Evolutionary conservation across 1,140 invertebrate species (phyloP), one percentile per base, ranked within the genome.

Genomic region (Spodoptera litura): DNA sequence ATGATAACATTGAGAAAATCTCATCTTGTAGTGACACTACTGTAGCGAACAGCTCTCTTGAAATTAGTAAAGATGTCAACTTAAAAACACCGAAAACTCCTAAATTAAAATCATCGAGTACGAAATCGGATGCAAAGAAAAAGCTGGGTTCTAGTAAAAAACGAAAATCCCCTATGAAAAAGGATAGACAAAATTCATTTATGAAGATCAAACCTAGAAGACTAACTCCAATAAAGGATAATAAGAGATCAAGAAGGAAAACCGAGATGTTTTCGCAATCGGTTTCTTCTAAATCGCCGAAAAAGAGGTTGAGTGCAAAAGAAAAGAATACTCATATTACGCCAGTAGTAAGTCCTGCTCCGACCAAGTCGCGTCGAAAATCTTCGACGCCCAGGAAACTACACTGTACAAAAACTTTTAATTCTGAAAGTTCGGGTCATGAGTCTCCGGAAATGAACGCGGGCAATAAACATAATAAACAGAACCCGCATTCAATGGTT

Each of bases 331-430:
- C 71, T 13, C 80, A 75, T 61, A 38, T 76, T n/a, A 74, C 83
- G 31, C 75, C 87, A 20, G 15, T 83, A 9, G 35, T 74, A 52
- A 53, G 49, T 52, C 58, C 81, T 12, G 83, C 80, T n/a, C 90
- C 89, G 4, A 89, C 90, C 6, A 94, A 94, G 81, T 93, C 92
- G 1, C 85, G 92, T 52, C 83, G 93, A 78, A 94, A 94, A 83
- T 94, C 93, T 13, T 91, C 93, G 2, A 93, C 92, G 13, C 93
- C 93, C 11, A 87, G 93, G 78, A 94, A 94, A 86, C 72, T 94
- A 11, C 85, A 92, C 66, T 90, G 91, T 76, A 91, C 85, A 55
- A 91, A 93, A 88, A 77, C 83, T 44, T 91, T 89, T 79, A 86
- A 88, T 81, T 86, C 87, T 15, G 88, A 89, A 83, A 90, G 76